Evolutionary conservation across 2,797 vertebrate species (phyloP).

Genomic region (Pseudopleuronectes americanus): DNA sequence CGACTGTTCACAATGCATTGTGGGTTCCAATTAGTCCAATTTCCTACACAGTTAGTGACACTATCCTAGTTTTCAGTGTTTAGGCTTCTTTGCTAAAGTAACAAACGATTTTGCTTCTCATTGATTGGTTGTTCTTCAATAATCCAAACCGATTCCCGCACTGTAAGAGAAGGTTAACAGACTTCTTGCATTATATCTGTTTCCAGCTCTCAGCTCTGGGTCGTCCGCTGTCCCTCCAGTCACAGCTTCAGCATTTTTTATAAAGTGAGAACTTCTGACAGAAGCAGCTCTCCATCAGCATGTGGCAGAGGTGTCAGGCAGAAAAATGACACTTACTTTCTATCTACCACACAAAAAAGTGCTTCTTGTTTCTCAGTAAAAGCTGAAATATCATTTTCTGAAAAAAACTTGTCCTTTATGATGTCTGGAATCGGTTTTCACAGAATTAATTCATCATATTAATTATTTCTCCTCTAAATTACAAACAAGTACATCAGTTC

Average conservation of each 20-base stretch:
- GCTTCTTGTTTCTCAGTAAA: constrained; percentile 16
- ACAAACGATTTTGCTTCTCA: no score
- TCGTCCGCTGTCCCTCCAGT: neutral
- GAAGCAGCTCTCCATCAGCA: constrained; percentile 28
- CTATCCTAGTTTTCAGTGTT: no score
- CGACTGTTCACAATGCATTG: no score
- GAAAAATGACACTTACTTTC: constrained; percentile 25
- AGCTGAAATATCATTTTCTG: constrained; percentile 4
- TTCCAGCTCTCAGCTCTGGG: neutral
- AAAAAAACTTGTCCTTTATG: constrained; percentile 24
- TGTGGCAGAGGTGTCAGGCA: constrained; percentile 48
- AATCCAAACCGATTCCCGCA: no score
- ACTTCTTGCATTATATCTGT: neutral
- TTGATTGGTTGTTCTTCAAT: no score
- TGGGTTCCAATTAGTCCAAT: no score
- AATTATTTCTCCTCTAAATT: constrained; percentile 64
- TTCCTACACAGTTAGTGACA: no score
- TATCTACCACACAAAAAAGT: neutral
- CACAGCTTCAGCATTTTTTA: constrained; percentile 10
- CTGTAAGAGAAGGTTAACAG: neutral
- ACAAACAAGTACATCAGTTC: constrained; percentile 71
- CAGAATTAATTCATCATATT: constrained; percentile 56
- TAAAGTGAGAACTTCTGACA: constrained; percentile 38
- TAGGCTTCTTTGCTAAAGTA: no score
- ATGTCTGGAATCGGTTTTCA: constrained; percentile 52